These are phyloP conservation scores for Branchipolynoe longqiensis DNA, from an alignment of 2,888 invertebrate species.

Conservation along the genomic window DNA sequence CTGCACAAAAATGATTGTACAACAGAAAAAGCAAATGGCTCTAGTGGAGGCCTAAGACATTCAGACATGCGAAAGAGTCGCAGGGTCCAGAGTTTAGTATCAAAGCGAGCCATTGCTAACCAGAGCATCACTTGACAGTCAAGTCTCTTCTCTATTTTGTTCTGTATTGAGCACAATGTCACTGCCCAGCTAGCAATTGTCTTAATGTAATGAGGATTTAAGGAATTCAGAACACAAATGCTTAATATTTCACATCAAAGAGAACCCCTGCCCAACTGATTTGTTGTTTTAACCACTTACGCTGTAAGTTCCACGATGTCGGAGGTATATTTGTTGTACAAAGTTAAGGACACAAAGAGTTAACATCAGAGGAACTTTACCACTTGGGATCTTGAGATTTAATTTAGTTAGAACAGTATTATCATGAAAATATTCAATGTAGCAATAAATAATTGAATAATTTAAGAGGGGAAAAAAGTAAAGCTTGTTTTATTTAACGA, in stretches of 20 bases:
- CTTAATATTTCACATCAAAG: slow-evolving; percentile 16
- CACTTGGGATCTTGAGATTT: background rate
- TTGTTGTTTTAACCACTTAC: slow-evolving; percentile 27
- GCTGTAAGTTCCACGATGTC: slow-evolving; percentile 8
- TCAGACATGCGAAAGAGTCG: slow-evolving; percentile 15
- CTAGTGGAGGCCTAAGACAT: slow-evolving; percentile 33
- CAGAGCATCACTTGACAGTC: background rate
- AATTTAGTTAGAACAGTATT: no score
- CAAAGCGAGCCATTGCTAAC: background rate
- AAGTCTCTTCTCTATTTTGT: background rate
- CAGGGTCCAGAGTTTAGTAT: background rate
- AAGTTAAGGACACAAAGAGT: slow-evolving; percentile 22
- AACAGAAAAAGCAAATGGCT: slow-evolving; percentile 40
- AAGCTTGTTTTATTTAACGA: no score
- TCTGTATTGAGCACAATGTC: background rate
- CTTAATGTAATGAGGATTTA: background rate
- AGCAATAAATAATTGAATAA: background rate
- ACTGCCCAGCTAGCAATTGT: background rate
- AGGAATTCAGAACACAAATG: background rate
- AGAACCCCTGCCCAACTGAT: slow-evolving; percentile 37
- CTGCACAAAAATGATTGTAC: slow-evolving; percentile 16
- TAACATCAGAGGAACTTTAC: background rate
- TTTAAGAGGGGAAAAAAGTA: no score
- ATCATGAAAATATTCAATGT: no score
- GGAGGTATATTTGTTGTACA: background rate